Conservation (phyloP, 92 coral and sea anemone genomes). For the Bergia puertoricense region DNA sequence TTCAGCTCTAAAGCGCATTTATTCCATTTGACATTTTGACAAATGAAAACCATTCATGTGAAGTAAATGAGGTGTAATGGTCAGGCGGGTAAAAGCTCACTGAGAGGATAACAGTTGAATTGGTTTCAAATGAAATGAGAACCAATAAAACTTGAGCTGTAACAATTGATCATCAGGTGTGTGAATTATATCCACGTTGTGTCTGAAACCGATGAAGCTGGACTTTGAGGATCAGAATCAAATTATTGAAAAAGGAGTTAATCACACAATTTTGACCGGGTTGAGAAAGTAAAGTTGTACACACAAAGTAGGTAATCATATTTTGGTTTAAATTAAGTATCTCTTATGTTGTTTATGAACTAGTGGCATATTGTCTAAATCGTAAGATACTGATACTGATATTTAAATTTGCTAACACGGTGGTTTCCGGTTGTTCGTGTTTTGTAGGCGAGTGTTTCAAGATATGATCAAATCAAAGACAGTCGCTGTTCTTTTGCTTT, state of each 20-base stretch:
- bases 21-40: too few species aligned
- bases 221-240: not conserved
- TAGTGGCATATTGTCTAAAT: not conserved
- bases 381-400: not conserved
- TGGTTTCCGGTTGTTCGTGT: not conserved
- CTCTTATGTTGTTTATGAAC: not conserved
- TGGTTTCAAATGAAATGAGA: not conserved
- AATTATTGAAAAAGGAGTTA: not conserved
- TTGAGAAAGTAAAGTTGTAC: not conserved
- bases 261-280: not conserved
- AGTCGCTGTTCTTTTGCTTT: not conserved
- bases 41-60: too few species aligned
- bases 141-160: not conserved
- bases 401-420: not conserved
- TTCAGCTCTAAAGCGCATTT: too few species aligned
- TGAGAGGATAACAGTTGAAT: not conserved
- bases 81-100: not conserved
- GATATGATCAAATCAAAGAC: not conserved
- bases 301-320: not conserved
- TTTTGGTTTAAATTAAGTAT: not conserved
- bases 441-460: not conserved
- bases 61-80: not conserved
- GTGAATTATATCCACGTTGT: not conserved
- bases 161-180: conserved; percentile 11
- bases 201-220: not conserved